Percentiles rank a stretch among this genome's conserved stretches.
Conservation (phyloP, 2,888 invertebrate species). For the Aplocera efformata region DNA sequence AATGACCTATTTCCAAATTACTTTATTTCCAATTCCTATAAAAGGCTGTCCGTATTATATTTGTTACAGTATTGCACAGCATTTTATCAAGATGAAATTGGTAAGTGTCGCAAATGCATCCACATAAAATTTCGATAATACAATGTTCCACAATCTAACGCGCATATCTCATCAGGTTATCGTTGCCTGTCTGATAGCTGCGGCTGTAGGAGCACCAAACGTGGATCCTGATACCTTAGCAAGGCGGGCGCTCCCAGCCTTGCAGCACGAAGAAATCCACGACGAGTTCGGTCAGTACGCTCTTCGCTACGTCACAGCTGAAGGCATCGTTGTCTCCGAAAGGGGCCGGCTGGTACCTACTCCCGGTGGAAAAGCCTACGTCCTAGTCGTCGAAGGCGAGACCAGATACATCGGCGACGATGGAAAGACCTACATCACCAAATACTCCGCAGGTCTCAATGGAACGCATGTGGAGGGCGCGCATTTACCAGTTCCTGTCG, state of each 20-base stretch:
- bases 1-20: constrained; percentile 11
- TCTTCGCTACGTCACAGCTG: constrained; percentile 54
- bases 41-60: constrained; percentile 12
- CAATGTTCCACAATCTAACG: too few species aligned
- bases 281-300: constrained; percentile 51
- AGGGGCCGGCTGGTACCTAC: constrained; percentile 49
- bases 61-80: constrained; percentile 2
- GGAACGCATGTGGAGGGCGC: constrained; percentile 45
- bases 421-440: constrained; percentile 53
- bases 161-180: constrained; percentile 38
- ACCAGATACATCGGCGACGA: constrained; percentile 51
- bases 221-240: constrained; percentile 18
- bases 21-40: constrained; percentile 10
- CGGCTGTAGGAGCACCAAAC: constrained; percentile 34
- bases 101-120: constrained; percentile 31
- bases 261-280: constrained; percentile 47
- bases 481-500: constrained; percentile 41
- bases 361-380: constrained; percentile 37
- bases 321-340: constrained; percentile 50
- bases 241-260: constrained; percentile 38
- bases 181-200: constrained; percentile 23
- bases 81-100: constrained; percentile 39
- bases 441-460: constrained; percentile 50
- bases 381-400: constrained; percentile 51
- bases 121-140: too few species aligned